A percentile compares a stretch with the other conserved stretches of the same genome.
phyloP scores from a whole-genome alignment of 2,797 vertebrate species.

The Synanceia verrucosa region DNA sequence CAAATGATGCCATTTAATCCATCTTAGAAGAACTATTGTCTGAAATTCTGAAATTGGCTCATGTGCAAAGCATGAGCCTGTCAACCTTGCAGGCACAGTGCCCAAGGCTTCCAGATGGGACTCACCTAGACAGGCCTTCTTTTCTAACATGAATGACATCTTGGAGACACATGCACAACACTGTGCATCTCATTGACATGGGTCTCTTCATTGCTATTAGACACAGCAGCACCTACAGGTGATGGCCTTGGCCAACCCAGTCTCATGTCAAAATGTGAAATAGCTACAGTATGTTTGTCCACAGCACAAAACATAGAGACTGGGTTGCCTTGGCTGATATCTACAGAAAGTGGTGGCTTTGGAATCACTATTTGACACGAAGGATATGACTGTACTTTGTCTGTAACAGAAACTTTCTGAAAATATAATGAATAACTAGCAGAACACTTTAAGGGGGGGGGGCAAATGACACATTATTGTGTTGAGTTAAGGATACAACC shows the following conservation, averaged over 20 bases:
- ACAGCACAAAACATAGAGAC: no score
- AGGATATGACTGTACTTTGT: constrained; percentile 1
- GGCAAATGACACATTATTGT: not conserved
- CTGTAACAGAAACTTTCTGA: not conserved
- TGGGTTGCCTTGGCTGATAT: constrained; percentile 42
- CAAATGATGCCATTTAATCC: not conserved
- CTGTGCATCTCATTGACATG: not conserved
- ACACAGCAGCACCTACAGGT: constrained; percentile 35
- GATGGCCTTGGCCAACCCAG: no score
- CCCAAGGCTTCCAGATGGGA: constrained; percentile 28
- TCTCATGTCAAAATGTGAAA: no score
- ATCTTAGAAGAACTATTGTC: not conserved
- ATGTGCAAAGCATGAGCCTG: constrained; percentile 32
- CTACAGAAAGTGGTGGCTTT: constrained; percentile 27
- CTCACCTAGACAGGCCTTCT: constrained; percentile 24
- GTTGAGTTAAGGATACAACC: not conserved
- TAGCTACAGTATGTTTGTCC: no score
- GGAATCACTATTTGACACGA: constrained; percentile 20
- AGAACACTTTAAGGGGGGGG: not conserved
- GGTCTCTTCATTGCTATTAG: constrained; percentile 31
- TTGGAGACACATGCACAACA: constrained; percentile 28
- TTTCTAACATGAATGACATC: constrained; percentile 44
- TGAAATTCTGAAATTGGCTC: constrained; percentile 1
- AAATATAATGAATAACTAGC: not conserved
- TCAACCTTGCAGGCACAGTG: constrained; percentile 24